phyloP scores from a whole-genome alignment of 2,113 vertebrate genomes.

The Monarcha castaneiventris region DNA sequence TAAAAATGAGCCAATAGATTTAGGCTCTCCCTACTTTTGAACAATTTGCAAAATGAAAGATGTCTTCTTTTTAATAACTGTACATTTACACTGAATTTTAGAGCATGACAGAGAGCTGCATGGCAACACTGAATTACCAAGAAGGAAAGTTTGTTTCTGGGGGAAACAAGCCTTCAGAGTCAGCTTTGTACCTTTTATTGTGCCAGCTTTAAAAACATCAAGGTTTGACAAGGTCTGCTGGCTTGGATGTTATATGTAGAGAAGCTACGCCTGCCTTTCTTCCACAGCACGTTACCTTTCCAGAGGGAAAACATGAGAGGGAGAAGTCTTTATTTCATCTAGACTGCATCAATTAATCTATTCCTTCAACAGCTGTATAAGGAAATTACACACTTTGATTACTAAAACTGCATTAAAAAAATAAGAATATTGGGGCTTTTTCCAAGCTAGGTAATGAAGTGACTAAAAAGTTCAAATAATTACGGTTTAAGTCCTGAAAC shows the following conservation, averaged over 20 bases:
- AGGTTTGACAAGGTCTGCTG: background rate
- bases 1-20: background rate
- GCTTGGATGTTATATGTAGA: rapidly evolving
- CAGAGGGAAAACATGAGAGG: background rate
- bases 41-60: background rate
- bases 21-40: background rate
- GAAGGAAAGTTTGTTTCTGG: background rate
- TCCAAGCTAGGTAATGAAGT: background rate
- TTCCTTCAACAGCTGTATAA: background rate
- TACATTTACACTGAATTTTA: background rate
- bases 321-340: background rate
- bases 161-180: background rate
- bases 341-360: background rate
- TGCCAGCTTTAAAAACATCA: background rate
- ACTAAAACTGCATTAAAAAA: background rate
- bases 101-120: background rate
- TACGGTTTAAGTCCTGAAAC: background rate
- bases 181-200: background rate
- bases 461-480: background rate
- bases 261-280: background rate
- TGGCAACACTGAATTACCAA: background rate
- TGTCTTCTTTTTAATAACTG: background rate
- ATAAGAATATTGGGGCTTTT: background rate
- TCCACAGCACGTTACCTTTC: background rate
- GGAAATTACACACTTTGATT: background rate